Evolutionary conservation across 2,797 vertebrate species (phyloP).

Genomic region (Gastrophryne carolinensis): DNA sequence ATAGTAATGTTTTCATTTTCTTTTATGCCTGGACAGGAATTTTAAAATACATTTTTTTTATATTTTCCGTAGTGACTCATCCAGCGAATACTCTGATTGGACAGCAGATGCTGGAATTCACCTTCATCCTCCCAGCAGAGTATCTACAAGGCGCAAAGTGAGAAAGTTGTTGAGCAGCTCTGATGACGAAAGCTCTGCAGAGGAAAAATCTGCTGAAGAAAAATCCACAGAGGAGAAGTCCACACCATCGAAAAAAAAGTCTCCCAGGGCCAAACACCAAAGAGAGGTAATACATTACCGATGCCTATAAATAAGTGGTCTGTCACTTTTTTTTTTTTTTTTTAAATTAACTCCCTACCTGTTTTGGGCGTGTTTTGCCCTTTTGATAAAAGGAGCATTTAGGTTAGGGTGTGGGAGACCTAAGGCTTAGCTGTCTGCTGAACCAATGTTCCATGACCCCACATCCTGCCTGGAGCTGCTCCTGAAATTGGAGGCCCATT

Average conservation of each 20-base stretch:
- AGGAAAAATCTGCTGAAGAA: constrained; percentile 70
- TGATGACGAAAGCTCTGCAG: constrained; percentile 81
- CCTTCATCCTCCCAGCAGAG: constrained; percentile 79
- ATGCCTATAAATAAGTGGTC: neutral
- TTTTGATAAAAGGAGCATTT: too few species aligned
- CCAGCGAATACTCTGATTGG: constrained; percentile 93
- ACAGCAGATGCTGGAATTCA: constrained; percentile 90
- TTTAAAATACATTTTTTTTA: too few species aligned
- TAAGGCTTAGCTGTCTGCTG: too few species aligned
- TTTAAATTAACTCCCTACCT: too few species aligned
- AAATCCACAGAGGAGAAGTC: constrained; percentile 65
- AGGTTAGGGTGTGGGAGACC: too few species aligned
- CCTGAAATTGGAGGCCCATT: too few species aligned
- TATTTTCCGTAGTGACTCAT: constrained; percentile 74
- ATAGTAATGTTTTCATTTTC: too few species aligned
- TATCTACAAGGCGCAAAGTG: constrained; percentile 75
- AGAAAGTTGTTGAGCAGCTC: constrained; percentile 80
- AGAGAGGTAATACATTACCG: constrained; percentile 63
- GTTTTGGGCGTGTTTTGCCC: too few species aligned
- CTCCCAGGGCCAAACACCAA: constrained; percentile 60
- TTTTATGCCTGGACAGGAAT: too few species aligned
- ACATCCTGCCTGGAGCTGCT: too few species aligned
- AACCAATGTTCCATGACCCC: too few species aligned
- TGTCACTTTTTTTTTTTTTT: neutral
- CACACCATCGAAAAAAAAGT: constrained; percentile 72